phyloP scores from a whole-genome alignment of 1,140 invertebrate genomes.

The Amphibalanus amphitrite region DNA sequence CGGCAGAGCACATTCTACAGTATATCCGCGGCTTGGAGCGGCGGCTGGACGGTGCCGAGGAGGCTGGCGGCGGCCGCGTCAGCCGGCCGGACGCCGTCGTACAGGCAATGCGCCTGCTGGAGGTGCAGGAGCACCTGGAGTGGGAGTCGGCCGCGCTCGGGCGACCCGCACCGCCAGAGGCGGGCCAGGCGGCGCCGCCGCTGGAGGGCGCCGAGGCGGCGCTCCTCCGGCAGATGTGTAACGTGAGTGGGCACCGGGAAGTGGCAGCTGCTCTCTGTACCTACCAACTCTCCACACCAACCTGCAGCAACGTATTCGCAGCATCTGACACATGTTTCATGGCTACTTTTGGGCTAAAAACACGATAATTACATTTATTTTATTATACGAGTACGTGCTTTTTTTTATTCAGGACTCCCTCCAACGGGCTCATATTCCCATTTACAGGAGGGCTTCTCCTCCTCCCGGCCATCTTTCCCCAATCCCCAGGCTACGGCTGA shows the following conservation, averaged over 20 bases:
- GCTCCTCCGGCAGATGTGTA: slow-evolving; percentile 88
- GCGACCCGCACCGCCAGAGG: slow-evolving; percentile 19
- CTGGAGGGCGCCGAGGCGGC: slow-evolving; percentile 82
- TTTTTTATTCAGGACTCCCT: no score
- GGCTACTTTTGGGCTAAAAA: no score
- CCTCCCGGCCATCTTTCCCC: no score
- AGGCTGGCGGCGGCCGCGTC: slow-evolving; percentile 7
- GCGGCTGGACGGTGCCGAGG: not conserved
- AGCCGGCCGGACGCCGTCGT: slow-evolving; percentile 69
- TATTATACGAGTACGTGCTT: no score
- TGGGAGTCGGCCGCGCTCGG: slow-evolving; percentile 30
- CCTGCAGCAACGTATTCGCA: no score
- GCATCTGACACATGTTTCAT: no score
- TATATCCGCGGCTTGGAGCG: slow-evolving; percentile 2
- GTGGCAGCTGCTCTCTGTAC: not conserved
- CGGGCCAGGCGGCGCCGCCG: slow-evolving; percentile 22
- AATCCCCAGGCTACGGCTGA: no score
- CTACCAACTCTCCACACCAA: no score
- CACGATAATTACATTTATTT: no score
- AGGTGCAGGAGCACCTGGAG: slow-evolving; percentile 75
- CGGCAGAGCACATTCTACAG: slow-evolving; percentile 3
- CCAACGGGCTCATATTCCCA: no score
- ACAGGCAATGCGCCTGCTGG: slow-evolving; percentile 70
- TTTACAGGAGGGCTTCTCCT: no score
- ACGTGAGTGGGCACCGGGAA: slow-evolving; percentile 42